phyloP scores from a whole-genome alignment of 2,888 invertebrate genomes.

The Pegoplata infirma region DNA sequence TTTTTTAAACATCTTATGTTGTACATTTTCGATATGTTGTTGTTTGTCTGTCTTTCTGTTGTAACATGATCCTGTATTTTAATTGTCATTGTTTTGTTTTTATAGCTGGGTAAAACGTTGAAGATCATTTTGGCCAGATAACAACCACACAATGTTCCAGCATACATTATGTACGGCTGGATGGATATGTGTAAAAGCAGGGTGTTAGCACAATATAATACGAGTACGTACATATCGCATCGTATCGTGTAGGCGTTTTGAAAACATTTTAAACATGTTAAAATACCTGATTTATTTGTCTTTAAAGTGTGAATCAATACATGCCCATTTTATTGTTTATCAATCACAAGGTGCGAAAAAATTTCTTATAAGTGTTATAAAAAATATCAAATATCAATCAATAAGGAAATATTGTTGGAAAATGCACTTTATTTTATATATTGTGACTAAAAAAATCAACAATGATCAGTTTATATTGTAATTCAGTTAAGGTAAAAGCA shows the following conservation, averaged over 20 bases:
- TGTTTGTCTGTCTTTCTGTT: neutral
- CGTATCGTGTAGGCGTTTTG: slow-evolving; percentile 51
- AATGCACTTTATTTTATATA: too few species aligned
- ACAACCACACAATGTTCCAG: neutral
- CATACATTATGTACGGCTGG: neutral
- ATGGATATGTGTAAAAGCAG: neutral
- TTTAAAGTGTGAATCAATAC: slow-evolving; percentile 45
- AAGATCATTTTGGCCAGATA: slow-evolving; percentile 56
- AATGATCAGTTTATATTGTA: too few species aligned
- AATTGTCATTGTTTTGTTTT: slow-evolving; percentile 52
- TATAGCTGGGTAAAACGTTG: slow-evolving; percentile 12
- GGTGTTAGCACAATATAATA: slow-evolving; percentile 6
- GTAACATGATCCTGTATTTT: slow-evolving; percentile 61
- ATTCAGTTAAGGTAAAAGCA: too few species aligned
- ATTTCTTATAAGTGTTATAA: neutral
- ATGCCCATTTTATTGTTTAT: slow-evolving; percentile 35
- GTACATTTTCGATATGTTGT: neutral
- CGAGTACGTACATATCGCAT: too few species aligned
- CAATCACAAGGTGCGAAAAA: slow-evolving; percentile 52
- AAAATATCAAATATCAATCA: slow-evolving; percentile 52
- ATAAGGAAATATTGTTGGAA: neutral
- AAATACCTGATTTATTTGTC: slow-evolving; percentile 15
- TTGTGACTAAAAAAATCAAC: too few species aligned
- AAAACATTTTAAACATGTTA: slow-evolving; percentile 40
- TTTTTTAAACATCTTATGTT: neutral